These are phyloP conservation scores for Choloepus hoffmanni DNA, from an alignment of 2,113 vertebrate genomes.

Conservation along the genomic window DNA sequence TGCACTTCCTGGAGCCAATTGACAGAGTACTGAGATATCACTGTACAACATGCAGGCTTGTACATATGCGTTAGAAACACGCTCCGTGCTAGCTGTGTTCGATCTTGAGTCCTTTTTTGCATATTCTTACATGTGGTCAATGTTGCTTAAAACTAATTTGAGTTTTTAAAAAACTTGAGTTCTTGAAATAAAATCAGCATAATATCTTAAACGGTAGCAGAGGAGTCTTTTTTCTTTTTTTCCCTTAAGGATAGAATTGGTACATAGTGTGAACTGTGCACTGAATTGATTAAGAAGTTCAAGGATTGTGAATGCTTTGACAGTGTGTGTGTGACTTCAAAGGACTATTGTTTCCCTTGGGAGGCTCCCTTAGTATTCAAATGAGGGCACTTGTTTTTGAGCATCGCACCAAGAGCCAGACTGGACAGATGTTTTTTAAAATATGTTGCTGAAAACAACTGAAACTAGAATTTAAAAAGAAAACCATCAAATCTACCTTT, in stretches of 20 bases:
- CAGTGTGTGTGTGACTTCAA: slow-evolving; percentile 61
- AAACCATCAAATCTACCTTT: slow-evolving; percentile 30
- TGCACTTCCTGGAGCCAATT: too few species aligned
- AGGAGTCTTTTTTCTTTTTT: neutral
- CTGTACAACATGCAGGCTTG: neutral
- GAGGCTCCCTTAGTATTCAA: slow-evolving; percentile 59
- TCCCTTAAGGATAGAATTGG: slow-evolving; percentile 35
- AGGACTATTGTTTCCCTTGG: slow-evolving; percentile 48
- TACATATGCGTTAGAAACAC: neutral
- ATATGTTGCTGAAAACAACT: slow-evolving; percentile 65
- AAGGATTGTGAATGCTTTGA: slow-evolving; percentile 60
- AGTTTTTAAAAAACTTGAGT: neutral
- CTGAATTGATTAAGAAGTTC: slow-evolving; percentile 62
- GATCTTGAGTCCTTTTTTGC: neutral
- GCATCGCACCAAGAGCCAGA: slow-evolving; percentile 56
- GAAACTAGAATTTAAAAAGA: slow-evolving; percentile 56
- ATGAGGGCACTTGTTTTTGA: slow-evolving; percentile 70
- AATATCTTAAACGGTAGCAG: neutral
- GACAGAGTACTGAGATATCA: too few species aligned
- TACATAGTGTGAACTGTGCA: slow-evolving; percentile 28
- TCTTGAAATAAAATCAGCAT: neutral
- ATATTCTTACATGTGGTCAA: neutral
- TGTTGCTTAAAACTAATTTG: neutral
- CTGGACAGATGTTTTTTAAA: slow-evolving; percentile 77
- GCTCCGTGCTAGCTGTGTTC: neutral